These are phyloP conservation scores for Mythimna albipuncta DNA, from an alignment of 2,888 invertebrate species.

Conservation along the genomic window DNA sequence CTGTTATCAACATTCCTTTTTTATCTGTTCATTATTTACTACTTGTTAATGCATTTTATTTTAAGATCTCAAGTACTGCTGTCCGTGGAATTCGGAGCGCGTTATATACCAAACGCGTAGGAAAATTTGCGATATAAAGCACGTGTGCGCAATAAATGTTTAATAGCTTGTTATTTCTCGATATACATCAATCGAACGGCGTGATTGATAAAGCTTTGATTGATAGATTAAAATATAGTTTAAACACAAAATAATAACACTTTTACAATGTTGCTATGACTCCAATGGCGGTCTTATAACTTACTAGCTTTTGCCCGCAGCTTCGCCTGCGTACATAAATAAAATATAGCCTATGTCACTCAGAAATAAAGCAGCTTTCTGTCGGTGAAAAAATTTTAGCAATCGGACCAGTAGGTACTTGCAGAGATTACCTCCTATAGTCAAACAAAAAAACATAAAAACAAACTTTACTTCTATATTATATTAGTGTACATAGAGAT, in stretches of 20 bases:
- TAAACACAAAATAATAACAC: background rate
- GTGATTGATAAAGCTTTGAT: background rate
- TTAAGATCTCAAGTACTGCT: slow-evolving; percentile 44
- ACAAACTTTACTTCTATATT: too few species aligned
- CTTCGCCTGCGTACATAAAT: too few species aligned
- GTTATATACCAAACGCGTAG: slow-evolving; percentile 6
- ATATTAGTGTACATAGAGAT: background rate
- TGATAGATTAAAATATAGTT: background rate
- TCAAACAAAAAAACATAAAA: too few species aligned
- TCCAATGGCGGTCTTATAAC: background rate
- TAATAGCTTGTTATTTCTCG: slow-evolving; percentile 24
- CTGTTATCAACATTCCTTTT: slow-evolving; percentile 30
- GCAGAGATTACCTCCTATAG: too few species aligned
- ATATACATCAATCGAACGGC: slow-evolving; percentile 16
- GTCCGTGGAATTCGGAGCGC: slow-evolving; percentile 28
- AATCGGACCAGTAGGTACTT: too few species aligned
- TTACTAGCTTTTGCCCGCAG: too few species aligned
- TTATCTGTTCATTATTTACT: slow-evolving; percentile 16
- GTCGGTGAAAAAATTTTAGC: too few species aligned
- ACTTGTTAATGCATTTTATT: slow-evolving; percentile 27
- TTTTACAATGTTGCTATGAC: background rate
- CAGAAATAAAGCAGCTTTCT: too few species aligned
- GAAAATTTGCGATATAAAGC: slow-evolving; percentile 24
- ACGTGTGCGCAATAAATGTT: slow-evolving; percentile 31
- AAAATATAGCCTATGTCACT: too few species aligned